Evolutionary conservation across 2,888 invertebrate species (phyloP), one percentile per base, ranked within the genome.

Genomic region (Diogma glabrata): DNA sequence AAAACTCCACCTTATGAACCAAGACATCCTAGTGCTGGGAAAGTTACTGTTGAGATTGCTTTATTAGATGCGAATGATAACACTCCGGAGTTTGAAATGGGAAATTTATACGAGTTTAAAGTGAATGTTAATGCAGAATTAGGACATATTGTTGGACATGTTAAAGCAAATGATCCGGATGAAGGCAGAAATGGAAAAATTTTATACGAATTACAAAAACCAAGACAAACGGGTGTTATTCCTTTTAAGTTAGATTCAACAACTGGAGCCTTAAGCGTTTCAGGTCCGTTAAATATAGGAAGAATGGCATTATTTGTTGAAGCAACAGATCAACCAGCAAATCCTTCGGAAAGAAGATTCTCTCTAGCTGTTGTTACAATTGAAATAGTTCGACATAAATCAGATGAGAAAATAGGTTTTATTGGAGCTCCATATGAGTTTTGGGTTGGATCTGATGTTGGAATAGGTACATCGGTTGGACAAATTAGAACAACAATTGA

Each of bases 41-140:
- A 73, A 20, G 89, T 88, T 0, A 78, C 78, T 36, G 85, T 91
- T 0, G 87, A 88, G 70, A 84, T 93, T 1, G 84, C 85, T 0
- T 67, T 93, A 22, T 72, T 87, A 0, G 93, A 94, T 64, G 87
- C 92, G 14, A 94, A 94, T 63, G 93, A 94, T 64, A 92, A 93
- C 60, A 87, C 87, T 59, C 93, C 94, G 1, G 80, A 81, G 22
- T 93, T 92, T 62, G 76, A 87, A 20, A 86, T 88, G 4, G 84
- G 81, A 51, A 90, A 90, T 66, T 72, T 90, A 5, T 91, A 90
- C 60, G 85, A 87, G 61, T 87, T 91, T 60, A 72, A 75, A 47
- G 77, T 87, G 0, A 79, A 79, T 51, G 79, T 80, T 0, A 81
- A 84, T 52, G 78, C 81, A 0, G 75, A 78, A 53, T 68, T 82